Conservation (phyloP, 1,140 invertebrate species). For the Drosophila punjabiensis region DNA sequence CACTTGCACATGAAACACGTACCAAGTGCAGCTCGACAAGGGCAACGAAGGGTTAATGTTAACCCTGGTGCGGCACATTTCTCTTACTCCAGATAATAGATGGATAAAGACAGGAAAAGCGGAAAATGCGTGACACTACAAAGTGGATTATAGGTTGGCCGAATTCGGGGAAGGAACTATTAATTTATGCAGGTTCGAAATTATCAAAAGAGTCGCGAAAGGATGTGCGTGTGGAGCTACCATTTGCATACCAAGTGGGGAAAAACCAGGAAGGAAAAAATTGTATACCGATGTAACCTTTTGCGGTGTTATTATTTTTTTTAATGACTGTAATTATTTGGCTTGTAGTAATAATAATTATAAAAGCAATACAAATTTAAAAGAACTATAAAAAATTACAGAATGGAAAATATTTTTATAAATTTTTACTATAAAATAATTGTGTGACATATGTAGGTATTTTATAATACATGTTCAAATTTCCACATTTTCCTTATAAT, state of each 20-base stretch:
- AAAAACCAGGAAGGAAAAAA: neutral
- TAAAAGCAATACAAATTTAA: neutral
- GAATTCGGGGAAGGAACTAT: slow-evolving; percentile 13
- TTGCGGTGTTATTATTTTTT: neutral
- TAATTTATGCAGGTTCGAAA: slow-evolving; percentile 42
- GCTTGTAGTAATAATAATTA: neutral
- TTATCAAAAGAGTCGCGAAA: slow-evolving; percentile 64
- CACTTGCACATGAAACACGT: slow-evolving; percentile 70
- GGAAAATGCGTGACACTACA: slow-evolving; percentile 62
- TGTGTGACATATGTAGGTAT: no score
- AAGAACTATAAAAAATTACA: neutral
- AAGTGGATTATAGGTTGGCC: slow-evolving; percentile 54
- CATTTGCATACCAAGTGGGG: slow-evolving; percentile 58
- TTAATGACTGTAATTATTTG: neutral
- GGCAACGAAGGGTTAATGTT: slow-evolving; percentile 27
- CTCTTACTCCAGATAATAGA: slow-evolving; percentile 50
- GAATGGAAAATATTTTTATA: no score
- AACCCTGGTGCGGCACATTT: slow-evolving; percentile 19
- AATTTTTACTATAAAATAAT: no score
- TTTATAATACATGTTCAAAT: no score
- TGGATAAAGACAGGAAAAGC: slow-evolving; percentile 55
- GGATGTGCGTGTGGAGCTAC: slow-evolving; percentile 60
- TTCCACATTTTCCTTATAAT: neutral
- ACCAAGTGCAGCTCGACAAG: slow-evolving; percentile 27
- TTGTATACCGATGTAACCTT: neutral